Percentiles rank a stretch among this genome's conserved stretches.
Evolutionary conservation across 2,797 vertebrate genomes (phyloP).

Genomic region (Pseudochirops cupreus): DNA sequence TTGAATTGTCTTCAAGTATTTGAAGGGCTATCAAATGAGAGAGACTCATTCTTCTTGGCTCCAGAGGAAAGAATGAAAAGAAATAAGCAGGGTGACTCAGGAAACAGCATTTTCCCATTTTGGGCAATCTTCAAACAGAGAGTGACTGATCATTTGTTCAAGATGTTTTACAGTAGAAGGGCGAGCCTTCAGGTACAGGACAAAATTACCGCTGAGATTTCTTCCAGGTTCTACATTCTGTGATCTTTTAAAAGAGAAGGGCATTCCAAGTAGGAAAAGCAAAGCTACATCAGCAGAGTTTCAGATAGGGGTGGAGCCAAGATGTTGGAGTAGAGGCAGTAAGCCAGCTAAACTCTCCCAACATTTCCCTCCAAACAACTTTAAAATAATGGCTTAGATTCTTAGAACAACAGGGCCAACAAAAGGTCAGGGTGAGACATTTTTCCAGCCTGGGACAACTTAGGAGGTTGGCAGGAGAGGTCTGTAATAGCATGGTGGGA

Average conservation of each 20-base stretch:
- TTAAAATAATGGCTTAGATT: not conserved
- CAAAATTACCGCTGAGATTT: not conserved
- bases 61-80: not conserved
- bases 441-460: not conserved
- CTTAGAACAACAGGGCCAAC: not conserved
- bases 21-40: not conserved
- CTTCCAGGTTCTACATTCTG: not conserved
- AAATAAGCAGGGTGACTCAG: not conserved
- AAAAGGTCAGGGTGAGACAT: not conserved
- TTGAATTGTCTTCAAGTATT: slow-evolving; percentile 1
- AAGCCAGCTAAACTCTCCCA: not conserved
- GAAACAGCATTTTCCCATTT: not conserved
- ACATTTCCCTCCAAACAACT: not conserved
- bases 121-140: not conserved
- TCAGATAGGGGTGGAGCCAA: not conserved
- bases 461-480: not conserved
- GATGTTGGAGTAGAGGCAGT: not conserved
- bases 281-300: not conserved
- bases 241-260: not conserved
- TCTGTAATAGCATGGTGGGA: not conserved
- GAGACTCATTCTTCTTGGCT: not conserved
- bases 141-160: not conserved
- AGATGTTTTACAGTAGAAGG: not conserved
- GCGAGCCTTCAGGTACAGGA: not conserved
- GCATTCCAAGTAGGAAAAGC: not conserved